phyloP scores from a whole-genome alignment of 2,888 invertebrate genomes.

The Tiliacea citrago region DNA sequence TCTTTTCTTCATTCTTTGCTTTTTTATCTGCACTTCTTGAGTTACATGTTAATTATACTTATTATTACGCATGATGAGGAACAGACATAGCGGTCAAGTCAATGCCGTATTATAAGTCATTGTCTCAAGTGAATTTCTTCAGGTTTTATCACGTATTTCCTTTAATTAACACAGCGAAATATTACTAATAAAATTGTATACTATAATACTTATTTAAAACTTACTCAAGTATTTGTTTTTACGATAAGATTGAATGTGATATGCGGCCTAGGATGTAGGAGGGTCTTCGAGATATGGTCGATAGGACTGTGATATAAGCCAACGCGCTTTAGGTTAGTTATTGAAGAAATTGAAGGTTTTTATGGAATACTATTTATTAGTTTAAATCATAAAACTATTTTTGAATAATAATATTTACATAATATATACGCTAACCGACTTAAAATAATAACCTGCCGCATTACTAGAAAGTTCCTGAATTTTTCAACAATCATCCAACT shows the following conservation, averaged over 20 bases:
- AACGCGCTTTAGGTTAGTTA: constrained; percentile 63
- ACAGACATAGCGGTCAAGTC: neutral
- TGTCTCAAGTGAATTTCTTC: neutral
- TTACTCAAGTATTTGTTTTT: constrained; percentile 58
- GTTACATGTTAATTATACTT: neutral
- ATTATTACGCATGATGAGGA: neutral
- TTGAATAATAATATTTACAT: too few species aligned
- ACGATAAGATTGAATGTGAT: constrained; percentile 71
- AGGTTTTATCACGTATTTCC: neutral
- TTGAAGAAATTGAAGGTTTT: constrained; percentile 32
- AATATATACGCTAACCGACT: too few species aligned
- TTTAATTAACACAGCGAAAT: neutral
- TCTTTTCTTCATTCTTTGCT: neutral
- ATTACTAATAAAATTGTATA: constrained; percentile 14
- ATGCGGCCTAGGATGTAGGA: constrained; percentile 51
- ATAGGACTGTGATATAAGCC: constrained; percentile 73
- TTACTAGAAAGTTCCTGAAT: too few species aligned
- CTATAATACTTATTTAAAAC: constrained; percentile 29
- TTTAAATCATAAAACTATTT: too few species aligned
- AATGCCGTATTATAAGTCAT: neutral
- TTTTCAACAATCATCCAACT: too few species aligned
- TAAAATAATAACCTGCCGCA: too few species aligned
- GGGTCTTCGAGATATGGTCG: constrained; percentile 56
- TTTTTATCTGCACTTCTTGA: neutral
- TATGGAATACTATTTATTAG: neutral